phyloP scores from a whole-genome alignment of 2,113 vertebrate species.

The Cariama cristata region DNA sequence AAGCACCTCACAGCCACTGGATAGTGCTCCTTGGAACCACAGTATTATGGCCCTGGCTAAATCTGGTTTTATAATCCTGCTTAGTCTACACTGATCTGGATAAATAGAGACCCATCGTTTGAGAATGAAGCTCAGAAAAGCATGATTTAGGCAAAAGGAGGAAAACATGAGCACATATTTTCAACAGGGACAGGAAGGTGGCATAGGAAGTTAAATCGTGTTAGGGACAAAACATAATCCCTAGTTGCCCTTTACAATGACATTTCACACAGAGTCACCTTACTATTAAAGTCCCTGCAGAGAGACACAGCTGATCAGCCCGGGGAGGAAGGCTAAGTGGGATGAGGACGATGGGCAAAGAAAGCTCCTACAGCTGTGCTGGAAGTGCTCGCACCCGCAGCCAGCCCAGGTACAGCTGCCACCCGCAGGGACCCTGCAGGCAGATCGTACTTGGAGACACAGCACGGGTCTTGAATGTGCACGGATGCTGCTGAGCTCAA shows the following conservation, averaged over 20 bases:
- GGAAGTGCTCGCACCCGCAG: neutral
- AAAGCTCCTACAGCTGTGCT: neutral
- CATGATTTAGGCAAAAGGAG: slow-evolving; percentile 11
- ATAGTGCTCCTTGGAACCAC: slow-evolving; percentile 43
- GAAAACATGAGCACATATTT: neutral
- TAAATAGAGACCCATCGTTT: slow-evolving; percentile 23
- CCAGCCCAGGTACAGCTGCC: neutral
- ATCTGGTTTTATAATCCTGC: slow-evolving; percentile 73
- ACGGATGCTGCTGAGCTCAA: neutral
- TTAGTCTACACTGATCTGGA: slow-evolving; percentile 70
- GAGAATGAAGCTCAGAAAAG: slow-evolving; percentile 14
- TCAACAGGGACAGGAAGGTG: slow-evolving; percentile 31
- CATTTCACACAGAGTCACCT: neutral
- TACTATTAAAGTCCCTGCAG: neutral
- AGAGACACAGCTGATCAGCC: neutral
- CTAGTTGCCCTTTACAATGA: slow-evolving; percentile 16
- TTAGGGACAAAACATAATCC: slow-evolving; percentile 27
- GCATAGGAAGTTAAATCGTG: neutral
- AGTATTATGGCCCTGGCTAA: slow-evolving; percentile 55
- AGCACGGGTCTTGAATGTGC: accelerated
- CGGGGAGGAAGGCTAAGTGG: neutral
- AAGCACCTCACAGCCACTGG: slow-evolving; percentile 66
- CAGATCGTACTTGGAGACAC: neutral
- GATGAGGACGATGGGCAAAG: neutral
- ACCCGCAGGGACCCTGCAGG: neutral